These are phyloP conservation scores for Agrotis clavis DNA, from an alignment of 2,888 invertebrate genomes.

Conservation along the genomic window DNA sequence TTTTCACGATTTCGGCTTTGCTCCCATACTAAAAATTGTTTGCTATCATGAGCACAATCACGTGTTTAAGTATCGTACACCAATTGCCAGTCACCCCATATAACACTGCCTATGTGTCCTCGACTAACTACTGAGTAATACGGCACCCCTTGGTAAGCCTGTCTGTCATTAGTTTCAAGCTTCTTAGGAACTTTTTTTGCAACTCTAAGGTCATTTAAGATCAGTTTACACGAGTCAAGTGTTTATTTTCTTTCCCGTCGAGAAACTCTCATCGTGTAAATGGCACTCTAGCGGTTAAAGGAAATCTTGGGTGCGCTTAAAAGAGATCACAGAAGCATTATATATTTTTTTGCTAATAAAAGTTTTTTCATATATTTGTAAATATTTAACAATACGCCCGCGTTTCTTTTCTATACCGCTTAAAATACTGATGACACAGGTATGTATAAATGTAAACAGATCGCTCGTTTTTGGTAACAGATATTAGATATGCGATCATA, in stretches of 20 bases:
- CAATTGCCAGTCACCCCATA: no score
- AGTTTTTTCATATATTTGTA: constrained; percentile 33
- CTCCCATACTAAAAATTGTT: no score
- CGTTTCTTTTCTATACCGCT: constrained; percentile 21
- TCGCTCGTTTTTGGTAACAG: constrained; percentile 63
- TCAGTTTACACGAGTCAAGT: neutral
- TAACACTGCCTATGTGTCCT: neutral
- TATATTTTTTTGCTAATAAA: constrained; percentile 15
- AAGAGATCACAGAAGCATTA: constrained; percentile 33
- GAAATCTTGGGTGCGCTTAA: constrained; percentile 33
- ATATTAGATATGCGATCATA: constrained; percentile 60
- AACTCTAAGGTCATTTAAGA: neutral
- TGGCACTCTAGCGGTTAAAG: constrained; percentile 21
- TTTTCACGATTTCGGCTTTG: no score
- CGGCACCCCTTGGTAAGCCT: neutral
- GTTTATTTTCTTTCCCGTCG: neutral
- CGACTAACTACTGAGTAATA: neutral
- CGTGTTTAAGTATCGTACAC: no score
- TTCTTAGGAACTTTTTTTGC: neutral
- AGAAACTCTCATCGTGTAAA: constrained; percentile 12
- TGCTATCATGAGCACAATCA: no score
- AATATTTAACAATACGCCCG: constrained; percentile 34
- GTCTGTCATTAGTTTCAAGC: neutral
- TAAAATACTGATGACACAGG: constrained; percentile 34
- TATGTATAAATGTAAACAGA: constrained; percentile 28